A percentile compares a stretch with the other conserved stretches of the same genome.
Evolutionary conservation across 2,113 vertebrate genomes (phyloP).

Genomic region (Jacana jacana): DNA sequence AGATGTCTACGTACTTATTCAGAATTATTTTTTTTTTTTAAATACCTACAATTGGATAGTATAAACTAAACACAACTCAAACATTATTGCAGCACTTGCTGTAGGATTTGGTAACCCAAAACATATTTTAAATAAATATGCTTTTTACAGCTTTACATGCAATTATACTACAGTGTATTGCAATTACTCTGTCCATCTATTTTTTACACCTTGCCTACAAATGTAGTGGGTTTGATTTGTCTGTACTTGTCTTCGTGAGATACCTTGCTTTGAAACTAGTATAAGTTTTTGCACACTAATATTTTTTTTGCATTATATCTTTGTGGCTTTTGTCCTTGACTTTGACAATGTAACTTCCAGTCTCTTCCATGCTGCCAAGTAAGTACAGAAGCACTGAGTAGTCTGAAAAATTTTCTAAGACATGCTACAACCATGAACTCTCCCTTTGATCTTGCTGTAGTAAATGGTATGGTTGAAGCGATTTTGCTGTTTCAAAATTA

Average conservation of each 20-base stretch:
- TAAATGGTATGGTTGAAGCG: background rate
- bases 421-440: background rate
- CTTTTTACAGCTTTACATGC: background rate
- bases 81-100: background rate
- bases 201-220: background rate
- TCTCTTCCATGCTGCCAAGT: conserved; percentile 99
- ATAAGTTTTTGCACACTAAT: background rate
- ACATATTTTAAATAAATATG: background rate
- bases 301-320: background rate
- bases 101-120: background rate
- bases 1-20: background rate
- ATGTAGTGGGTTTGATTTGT: background rate
- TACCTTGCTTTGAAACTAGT: background rate
- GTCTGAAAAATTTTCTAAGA: background rate
- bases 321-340: conserved; percentile 79
- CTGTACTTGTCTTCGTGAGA: too few relatives aligned
- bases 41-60: background rate
- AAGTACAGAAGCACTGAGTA: conserved; percentile 73
- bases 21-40: background rate
- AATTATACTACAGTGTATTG: background rate
- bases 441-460: background rate
- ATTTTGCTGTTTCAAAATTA: background rate
- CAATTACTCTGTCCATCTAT: background rate
- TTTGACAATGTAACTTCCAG: conserved; percentile 70
- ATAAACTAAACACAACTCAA: background rate